phyloP scores from a whole-genome alignment of 2,113 vertebrate genomes.

The Noturus placidus region DNA sequence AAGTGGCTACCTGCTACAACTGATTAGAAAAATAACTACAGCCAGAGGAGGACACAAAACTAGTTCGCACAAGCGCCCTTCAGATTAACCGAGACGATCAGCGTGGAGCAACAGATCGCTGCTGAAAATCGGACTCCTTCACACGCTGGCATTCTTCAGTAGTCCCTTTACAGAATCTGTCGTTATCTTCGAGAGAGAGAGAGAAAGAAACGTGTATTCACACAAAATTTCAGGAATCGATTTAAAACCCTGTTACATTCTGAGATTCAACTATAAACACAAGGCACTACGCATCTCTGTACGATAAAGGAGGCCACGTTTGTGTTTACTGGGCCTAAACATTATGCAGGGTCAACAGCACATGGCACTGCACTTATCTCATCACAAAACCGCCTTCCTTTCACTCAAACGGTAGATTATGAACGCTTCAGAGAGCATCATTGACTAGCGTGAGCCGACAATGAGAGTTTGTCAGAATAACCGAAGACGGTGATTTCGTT shows the following conservation, averaged over 20 bases:
- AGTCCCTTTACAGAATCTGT: not conserved
- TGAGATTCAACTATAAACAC: not conserved
- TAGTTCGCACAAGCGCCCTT: not conserved
- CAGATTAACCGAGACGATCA: not conserved
- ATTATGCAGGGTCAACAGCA: slow-evolving; percentile 54
- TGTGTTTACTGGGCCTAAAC: slow-evolving; percentile 64
- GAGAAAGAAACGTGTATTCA: slow-evolving; percentile 32
- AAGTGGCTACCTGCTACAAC: not conserved
- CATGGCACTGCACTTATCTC: slow-evolving; percentile 56
- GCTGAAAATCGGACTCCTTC: not conserved
- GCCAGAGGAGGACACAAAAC: not conserved
- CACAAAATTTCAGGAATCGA: slow-evolving; percentile 65
- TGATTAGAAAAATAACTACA: not conserved
- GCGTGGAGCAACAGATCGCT: not conserved
- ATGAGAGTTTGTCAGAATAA: slow-evolving; percentile 71
- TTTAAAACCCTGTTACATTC: slow-evolving; percentile 54
- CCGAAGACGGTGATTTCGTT: slow-evolving; percentile 53
- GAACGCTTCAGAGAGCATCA: slow-evolving; percentile 69
- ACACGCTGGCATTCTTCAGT: not conserved
- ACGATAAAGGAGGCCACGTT: slow-evolving; percentile 55
- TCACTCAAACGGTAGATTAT: slow-evolving; percentile 71
- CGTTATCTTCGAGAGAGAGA: not conserved
- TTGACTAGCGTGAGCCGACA: slow-evolving; percentile 66
- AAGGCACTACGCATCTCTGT: slow-evolving; percentile 18
- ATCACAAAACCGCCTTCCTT: slow-evolving; percentile 52